Evolutionary conservation across 2,797 vertebrate species (phyloP).

Genomic region (Myotis pilosus): DNA sequence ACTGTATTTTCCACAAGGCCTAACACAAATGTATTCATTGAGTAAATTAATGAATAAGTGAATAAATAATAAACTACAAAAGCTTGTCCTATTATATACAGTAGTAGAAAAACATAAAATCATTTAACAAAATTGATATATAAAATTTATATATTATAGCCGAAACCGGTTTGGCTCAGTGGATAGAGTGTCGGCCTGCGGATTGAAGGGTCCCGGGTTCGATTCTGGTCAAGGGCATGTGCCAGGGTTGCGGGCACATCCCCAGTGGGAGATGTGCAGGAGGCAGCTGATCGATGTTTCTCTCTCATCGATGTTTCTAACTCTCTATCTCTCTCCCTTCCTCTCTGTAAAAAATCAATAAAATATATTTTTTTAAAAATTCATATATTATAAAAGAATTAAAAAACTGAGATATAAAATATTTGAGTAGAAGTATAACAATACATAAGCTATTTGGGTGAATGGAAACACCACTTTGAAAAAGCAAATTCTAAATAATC

Average conservation of each 20-base stretch:
- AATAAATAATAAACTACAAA: slow-evolving; percentile 16
- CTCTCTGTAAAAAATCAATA: too few relatives aligned
- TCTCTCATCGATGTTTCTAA: too few relatives aligned
- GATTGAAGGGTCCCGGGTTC: too few relatives aligned
- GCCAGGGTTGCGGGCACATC: too few relatives aligned
- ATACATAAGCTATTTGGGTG: fast-evolving
- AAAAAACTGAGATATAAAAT: background rate
- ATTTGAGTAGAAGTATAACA: background rate
- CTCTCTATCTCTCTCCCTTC: too few relatives aligned
- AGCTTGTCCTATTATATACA: background rate
- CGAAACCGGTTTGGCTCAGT: too few relatives aligned
- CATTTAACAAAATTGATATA: background rate
- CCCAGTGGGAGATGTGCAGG: too few relatives aligned
- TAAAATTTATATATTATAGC: background rate
- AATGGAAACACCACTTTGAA: background rate
- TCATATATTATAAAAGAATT: background rate
- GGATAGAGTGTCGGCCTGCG: too few relatives aligned
- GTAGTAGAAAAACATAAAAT: background rate
- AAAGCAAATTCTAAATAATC: background rate
- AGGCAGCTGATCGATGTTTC: too few relatives aligned
- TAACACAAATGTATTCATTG: background rate
- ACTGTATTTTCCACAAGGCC: background rate
- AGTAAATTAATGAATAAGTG: background rate
- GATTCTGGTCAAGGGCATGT: too few relatives aligned
- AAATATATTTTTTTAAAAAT: too few relatives aligned